Evolutionary conservation across 1,140 invertebrate genomes (phyloP).

Genomic region (Elymnias hypermnestra): DNA sequence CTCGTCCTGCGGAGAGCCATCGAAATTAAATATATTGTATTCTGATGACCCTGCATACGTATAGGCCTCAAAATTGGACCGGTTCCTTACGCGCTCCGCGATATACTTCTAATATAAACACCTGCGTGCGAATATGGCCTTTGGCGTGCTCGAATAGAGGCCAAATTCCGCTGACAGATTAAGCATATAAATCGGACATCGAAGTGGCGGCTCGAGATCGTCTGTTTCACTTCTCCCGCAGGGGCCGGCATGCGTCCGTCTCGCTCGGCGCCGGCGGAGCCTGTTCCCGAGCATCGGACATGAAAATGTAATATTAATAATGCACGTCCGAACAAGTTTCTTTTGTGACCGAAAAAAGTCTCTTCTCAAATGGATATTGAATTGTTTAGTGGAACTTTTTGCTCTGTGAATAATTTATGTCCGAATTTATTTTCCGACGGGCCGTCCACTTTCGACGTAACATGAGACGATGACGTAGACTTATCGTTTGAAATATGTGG

Average conservation of each 20-base stretch:
- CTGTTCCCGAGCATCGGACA: slow-evolving; percentile 46
- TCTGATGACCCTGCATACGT: slow-evolving; percentile 23
- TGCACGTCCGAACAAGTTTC: slow-evolving; percentile 5
- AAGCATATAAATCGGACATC: not conserved
- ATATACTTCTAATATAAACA: not conserved
- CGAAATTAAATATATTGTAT: slow-evolving; percentile 8
- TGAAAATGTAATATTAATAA: slow-evolving; percentile 30
- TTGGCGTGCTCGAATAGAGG: not conserved
- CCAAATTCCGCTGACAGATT: not conserved
- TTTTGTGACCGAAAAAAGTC: slow-evolving; percentile 3
- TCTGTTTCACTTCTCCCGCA: slow-evolving; percentile 15
- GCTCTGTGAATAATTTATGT: not conserved
- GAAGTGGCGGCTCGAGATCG: not conserved
- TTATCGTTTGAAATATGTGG: too few species aligned
- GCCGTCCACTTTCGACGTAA: too few species aligned
- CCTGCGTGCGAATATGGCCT: not conserved
- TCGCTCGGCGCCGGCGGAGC: slow-evolving; percentile 39
- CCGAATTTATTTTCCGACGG: too few species aligned
- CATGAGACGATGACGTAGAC: too few species aligned
- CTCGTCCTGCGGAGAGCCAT: too few species aligned
- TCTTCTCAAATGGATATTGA: slow-evolving; percentile 4
- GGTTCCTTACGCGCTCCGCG: slow-evolving; percentile 18
- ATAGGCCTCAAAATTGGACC: slow-evolving; percentile 43
- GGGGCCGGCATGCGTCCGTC: slow-evolving; percentile 3
- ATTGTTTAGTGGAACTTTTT: slow-evolving; percentile 3